Evolutionary conservation across 2,888 invertebrate species (phyloP).

Genomic region (Coelinius sp.): DNA sequence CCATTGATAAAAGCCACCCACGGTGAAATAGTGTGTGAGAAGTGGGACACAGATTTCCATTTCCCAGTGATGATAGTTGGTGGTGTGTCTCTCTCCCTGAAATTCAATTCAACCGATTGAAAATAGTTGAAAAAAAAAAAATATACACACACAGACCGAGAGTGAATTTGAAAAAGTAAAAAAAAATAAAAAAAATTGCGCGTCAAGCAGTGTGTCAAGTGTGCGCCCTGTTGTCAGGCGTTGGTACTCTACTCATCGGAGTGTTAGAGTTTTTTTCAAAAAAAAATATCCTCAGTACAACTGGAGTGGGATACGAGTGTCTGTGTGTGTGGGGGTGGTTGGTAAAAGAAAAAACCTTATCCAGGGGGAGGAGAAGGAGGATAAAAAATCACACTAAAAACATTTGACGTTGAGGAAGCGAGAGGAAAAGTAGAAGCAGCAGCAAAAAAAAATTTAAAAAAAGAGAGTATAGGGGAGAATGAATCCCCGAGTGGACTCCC

Average conservation of each 20-base stretch:
- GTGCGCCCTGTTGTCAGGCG: slow-evolving; percentile 45
- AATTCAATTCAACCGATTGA: not conserved
- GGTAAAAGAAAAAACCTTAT: not conserved
- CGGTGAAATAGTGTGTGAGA: not conserved
- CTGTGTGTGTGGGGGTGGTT: not conserved
- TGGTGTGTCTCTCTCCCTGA: not conserved
- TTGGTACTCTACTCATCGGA: slow-evolving; percentile 30
- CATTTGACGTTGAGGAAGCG: not conserved
- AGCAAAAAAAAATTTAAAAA: slow-evolving; percentile 6
- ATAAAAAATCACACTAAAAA: slow-evolving; percentile 21
- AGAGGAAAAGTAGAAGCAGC: not conserved
- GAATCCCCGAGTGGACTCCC: slow-evolving; percentile 32
- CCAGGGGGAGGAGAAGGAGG: slow-evolving; percentile 15
- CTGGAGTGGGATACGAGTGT: slow-evolving; percentile 23
- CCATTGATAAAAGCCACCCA: not conserved
- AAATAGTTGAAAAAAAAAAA: slow-evolving; percentile 6
- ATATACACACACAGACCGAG: not conserved
- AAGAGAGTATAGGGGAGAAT: slow-evolving; percentile 1
- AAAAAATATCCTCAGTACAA: slow-evolving; percentile 23
- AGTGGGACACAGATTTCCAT: not conserved
- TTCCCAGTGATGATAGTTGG: slow-evolving; percentile 10
- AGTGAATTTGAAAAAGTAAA: slow-evolving; percentile 15
- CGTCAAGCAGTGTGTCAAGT: slow-evolving; percentile 37
- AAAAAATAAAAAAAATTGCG: slow-evolving; percentile 30
- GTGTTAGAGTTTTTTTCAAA: slow-evolving; percentile 18